Evolutionary conservation across 2,888 invertebrate species (phyloP), one percentile per base, ranked within the genome.

Genomic region (Heliconius ethilla): DNA sequence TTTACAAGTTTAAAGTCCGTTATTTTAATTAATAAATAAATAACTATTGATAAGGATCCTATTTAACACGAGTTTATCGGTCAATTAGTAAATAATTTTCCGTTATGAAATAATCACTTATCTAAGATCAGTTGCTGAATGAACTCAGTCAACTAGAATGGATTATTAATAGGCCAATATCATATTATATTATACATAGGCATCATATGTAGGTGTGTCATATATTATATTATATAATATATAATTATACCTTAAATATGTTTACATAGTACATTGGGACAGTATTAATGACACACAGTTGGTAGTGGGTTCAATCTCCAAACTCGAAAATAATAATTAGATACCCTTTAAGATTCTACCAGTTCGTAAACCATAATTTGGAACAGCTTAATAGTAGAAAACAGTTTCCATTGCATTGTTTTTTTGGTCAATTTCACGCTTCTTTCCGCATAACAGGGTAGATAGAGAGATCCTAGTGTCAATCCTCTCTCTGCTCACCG

Each of bases 1-100:
- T 63, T 27, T 27, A 63, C 11, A n/a, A 29, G 67, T 67, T n/a
- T 40, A 69, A 69, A 69, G 69, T 69, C 69, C 40, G 40, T 69
- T 40, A n/a, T 69, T 25, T 15, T 69, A 25, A 40, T 69, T 7
- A 45, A 18, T 37, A 25, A 15, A 25, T 45, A 15, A 69, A 45
- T 15, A 25, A 40, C 5, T 3, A 40, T 67, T 15, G 37, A 40
- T 67, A 67, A 25, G 40, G 13, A 40, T 37, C 6, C 37, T 25
- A 67, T 40, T 67, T n/a, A 40, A 40, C 37, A 67, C 67, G 5
- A 22, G 67, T 45, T 69, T 69, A 69, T 69, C 69, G 25, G 3
- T 37, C 15, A 25, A 13, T 45, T 67, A 25, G 40, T 69, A 69
- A 69, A 3, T 10, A 59, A 69, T 18, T 45, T 69, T 69, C 40